These are phyloP conservation scores for Drosophila incognita DNA, from an alignment of 2,888 invertebrate species.

Conservation along the genomic window DNA sequence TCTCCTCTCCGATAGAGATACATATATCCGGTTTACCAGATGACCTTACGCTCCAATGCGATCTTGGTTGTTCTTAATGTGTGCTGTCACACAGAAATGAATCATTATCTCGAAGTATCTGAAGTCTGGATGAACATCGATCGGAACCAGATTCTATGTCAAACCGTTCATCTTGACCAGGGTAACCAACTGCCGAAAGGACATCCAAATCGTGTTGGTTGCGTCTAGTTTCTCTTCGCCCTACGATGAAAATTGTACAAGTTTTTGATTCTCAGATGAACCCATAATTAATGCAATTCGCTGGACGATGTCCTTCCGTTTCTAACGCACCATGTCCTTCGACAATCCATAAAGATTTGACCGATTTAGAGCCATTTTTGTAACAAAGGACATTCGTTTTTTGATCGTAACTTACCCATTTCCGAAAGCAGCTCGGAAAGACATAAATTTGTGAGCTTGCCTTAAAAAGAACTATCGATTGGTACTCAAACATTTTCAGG, in stretches of 20 bases:
- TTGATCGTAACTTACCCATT: neutral
- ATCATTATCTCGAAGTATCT: neutral
- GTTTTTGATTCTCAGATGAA: neutral
- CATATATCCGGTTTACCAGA: constrained; percentile 44
- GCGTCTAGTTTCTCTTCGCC: neutral
- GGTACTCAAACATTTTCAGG: neutral
- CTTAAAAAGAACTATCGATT: neutral
- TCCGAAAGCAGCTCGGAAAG: neutral
- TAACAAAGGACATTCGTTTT: neutral
- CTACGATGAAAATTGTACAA: neutral
- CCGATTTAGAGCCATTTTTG: neutral
- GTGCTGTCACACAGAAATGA: neutral
- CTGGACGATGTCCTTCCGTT: neutral
- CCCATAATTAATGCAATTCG: neutral
- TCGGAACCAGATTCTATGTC: neutral
- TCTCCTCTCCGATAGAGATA: constrained; percentile 8
- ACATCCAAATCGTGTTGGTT: neutral
- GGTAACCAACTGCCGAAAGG: neutral
- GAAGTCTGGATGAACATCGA: neutral
- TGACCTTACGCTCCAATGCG: constrained; percentile 13
- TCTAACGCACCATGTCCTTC: neutral
- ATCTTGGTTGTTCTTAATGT: neutral
- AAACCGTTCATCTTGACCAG: neutral
- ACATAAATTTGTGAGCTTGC: neutral
- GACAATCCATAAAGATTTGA: neutral